Conservation (phyloP, 2,113 vertebrate species). For the Melanocharis versteri region DNA sequence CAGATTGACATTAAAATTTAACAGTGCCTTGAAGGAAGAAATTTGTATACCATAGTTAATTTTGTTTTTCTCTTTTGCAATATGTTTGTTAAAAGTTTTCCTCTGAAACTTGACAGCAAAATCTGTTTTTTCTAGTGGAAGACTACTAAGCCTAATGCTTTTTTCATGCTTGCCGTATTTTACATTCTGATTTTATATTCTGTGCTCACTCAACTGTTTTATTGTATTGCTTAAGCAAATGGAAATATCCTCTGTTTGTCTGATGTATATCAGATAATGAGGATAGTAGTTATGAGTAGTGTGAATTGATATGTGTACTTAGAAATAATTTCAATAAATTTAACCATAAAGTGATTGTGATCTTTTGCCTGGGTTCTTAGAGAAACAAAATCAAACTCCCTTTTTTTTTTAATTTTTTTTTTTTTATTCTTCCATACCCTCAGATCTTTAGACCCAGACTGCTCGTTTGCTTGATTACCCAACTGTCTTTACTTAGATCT, state of each 20-base stretch:
- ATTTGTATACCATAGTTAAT: not conserved
- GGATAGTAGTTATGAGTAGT: not conserved
- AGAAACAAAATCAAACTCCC: not conserved
- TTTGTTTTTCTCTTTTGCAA: not conserved
- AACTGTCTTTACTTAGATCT: not conserved
- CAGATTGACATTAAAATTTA: not conserved
- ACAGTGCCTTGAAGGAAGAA: constrained; percentile 7
- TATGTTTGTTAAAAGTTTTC: not conserved
- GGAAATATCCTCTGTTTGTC: not conserved
- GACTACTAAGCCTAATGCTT: not conserved
- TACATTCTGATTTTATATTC: not conserved
- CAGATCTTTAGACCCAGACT: not conserved
- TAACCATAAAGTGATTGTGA: not conserved
- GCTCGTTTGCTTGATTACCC: not conserved
- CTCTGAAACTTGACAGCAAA: not conserved
- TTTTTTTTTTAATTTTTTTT: not conserved
- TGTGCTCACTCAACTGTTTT: not conserved
- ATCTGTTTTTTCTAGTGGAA: constrained; percentile 4
- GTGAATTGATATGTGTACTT: not conserved
- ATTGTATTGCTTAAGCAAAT: constrained; percentile 1
- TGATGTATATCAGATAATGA: not conserved
- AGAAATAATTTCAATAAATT: constrained; percentile 35
- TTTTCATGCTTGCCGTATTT: not conserved
- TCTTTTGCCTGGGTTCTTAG: not conserved
- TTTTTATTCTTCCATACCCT: not conserved